Conservation (phyloP, 2,113 vertebrate species). For the Hemibagrus wyckioides region DNA sequence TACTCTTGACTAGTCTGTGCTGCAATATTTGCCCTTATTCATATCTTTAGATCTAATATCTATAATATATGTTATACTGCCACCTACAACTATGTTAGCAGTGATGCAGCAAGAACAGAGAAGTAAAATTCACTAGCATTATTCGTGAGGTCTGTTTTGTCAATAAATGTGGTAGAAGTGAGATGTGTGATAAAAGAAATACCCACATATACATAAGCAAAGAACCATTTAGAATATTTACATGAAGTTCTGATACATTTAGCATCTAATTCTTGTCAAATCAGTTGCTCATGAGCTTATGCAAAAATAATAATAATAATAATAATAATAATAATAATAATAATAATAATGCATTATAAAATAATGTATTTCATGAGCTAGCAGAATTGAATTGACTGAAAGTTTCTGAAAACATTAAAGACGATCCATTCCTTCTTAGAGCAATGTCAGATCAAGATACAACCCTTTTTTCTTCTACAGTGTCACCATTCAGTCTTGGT, state of each 20-base stretch:
- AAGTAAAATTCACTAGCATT: neutral
- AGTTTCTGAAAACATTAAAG: neutral
- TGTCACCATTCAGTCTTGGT: neutral
- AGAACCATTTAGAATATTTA: neutral
- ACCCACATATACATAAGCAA: neutral
- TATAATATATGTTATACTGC: neutral
- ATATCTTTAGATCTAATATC: neutral
- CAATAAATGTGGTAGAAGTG: neutral
- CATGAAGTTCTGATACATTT: neutral
- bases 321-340: neutral
- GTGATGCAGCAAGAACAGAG: neutral
- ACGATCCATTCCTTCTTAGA: neutral
- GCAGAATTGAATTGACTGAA: neutral
- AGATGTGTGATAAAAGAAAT: neutral
- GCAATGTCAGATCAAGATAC: neutral
- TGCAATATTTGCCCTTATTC: neutral
- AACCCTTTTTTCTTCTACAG: neutral
- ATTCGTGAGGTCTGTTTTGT: neutral
- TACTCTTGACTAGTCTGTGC: neutral
- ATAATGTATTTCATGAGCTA: neutral
- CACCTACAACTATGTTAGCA: neutral
- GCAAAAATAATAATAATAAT: too few relatives aligned
- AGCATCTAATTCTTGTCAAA: neutral
- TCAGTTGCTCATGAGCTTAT: neutral
- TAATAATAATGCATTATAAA: neutral